These are phyloP conservation scores for Asobara japonica DNA, from an alignment of 1,140 invertebrate genomes.

Conservation along the genomic window DNA sequence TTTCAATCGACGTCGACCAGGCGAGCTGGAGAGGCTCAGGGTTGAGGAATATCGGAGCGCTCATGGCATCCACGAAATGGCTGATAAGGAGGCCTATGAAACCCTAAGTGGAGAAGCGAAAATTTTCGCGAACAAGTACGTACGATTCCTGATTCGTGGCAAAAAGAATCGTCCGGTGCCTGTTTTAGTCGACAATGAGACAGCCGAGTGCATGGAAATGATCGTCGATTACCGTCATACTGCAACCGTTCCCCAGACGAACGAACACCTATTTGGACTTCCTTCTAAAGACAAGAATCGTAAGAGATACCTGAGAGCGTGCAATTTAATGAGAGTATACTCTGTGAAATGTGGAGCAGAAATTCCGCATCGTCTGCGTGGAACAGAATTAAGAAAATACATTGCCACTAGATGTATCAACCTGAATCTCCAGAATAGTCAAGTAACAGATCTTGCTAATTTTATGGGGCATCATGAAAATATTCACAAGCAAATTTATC, in stretches of 20 bases:
- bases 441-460: conserved; percentile 27
- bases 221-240: conserved; percentile 1
- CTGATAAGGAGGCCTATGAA: conserved; percentile 20
- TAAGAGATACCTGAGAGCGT: conserved; percentile 20
- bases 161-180: conserved; percentile 26
- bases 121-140: conserved; percentile 25
- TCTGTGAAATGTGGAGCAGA: background rate
- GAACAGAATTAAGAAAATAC: conserved; percentile 27
- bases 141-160: conserved; percentile 29
- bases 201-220: conserved; percentile 6
- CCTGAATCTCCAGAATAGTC: conserved; percentile 6
- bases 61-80: conserved; percentile 5
- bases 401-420: conserved; percentile 29
- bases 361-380: conserved; percentile 19
- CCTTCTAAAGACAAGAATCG: background rate
- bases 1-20: conserved; percentile 35
- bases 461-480: conserved; percentile 33
- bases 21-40: conserved; percentile 29
- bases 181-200: conserved; percentile 12
- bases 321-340: conserved; percentile 24
- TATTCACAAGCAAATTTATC: conserved; percentile 17
- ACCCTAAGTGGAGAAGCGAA: conserved; percentile 21
- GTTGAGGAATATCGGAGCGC: conserved; percentile 29
- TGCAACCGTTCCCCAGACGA: background rate
- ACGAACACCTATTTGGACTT: conserved; percentile 25